Evolutionary conservation across 2,797 vertebrate species (phyloP), one percentile per base, ranked within the genome.

Genomic region (Aldrovandia affinis): DNA sequence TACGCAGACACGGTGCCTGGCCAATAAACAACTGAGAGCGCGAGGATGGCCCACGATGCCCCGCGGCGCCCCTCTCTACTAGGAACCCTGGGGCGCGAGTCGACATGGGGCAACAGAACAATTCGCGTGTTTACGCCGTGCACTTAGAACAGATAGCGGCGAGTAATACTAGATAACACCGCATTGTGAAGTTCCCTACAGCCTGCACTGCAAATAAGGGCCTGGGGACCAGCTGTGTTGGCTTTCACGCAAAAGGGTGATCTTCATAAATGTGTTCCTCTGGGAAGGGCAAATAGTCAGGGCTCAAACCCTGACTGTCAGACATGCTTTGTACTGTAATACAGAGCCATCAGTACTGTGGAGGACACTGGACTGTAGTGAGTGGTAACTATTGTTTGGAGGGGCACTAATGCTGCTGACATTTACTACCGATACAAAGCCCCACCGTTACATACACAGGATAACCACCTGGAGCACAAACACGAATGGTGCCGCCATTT

Each of bases 11-110:
- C 61, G 44, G 75, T 59, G 30, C 70, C 54, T 59, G 83, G 75
- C 70, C 82, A 47, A 79, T 83, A 90, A 87, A 89, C 83, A 86
- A 86, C 81, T 84, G 84, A 81, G 84, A 86, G 22, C 10, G 36
- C 20, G 39, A 25, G 10, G 25, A 59, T 12, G 22, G 30, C 18
- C n/a, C n/a, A n/a, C 30, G 25, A 33, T n/a, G 30, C 65, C 61
- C 30, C 28, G 28, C 63, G 15, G 61, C 65, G 14, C 47, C 20
- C 9, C 81, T 39, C 12, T 54, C 47, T 28, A n/a, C 2, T 47
- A 36, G 47, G 63, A 75, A 55, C 25, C 20, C 22, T 50, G 20
- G 0, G 52, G 59, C 28, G 9, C n/a, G 52, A 39, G 65, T 28
- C 33, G 0, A 68, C 61, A 82, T 7, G 47, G 33, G 65, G 30